phyloP scores from a whole-genome alignment of 2,113 vertebrate species.

The Camelus bactrianus region DNA sequence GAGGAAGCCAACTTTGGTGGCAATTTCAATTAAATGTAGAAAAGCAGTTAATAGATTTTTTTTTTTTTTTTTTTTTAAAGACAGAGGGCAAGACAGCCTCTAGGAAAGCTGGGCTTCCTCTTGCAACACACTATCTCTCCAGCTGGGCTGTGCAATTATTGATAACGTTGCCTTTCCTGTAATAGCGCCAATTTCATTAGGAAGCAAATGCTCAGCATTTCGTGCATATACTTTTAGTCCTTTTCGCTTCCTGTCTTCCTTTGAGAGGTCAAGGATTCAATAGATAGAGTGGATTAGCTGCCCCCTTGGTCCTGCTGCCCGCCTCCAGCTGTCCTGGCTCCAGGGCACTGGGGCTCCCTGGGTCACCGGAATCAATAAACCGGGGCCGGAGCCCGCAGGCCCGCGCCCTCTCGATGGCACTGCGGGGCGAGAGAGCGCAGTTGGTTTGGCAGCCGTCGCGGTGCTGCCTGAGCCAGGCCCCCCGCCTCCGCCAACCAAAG shows the following conservation, averaged over 20 bases:
- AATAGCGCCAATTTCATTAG: slow-evolving; percentile 42
- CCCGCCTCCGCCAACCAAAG: slow-evolving; percentile 41
- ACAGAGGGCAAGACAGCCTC: slow-evolving; percentile 20
- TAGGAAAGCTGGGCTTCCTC: slow-evolving; percentile 36
- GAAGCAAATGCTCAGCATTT: background rate
- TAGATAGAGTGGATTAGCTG: background rate
- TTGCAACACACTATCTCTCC: slow-evolving; percentile 21
- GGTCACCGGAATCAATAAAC: slow-evolving; percentile 26
- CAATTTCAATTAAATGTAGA: slow-evolving; percentile 72
- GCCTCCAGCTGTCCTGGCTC: background rate
- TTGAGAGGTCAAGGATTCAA: slow-evolving; percentile 13
- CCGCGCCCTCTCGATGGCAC: background rate
- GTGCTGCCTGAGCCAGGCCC: background rate
- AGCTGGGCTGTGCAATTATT: slow-evolving; percentile 15
- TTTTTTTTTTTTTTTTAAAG: slow-evolving; percentile 29
- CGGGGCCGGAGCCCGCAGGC: background rate
- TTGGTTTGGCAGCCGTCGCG: background rate
- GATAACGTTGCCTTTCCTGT: background rate
- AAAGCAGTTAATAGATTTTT: slow-evolving; percentile 60
- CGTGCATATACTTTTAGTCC: background rate
- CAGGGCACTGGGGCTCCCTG: background rate
- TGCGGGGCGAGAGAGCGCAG: background rate
- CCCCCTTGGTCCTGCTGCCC: background rate
- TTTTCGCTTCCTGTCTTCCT: background rate
- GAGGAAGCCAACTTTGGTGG: slow-evolving; percentile 66